These are phyloP conservation scores for Darevskia mixta DNA, from an alignment of 2,797 vertebrate genomes.

Conservation along the genomic window DNA sequence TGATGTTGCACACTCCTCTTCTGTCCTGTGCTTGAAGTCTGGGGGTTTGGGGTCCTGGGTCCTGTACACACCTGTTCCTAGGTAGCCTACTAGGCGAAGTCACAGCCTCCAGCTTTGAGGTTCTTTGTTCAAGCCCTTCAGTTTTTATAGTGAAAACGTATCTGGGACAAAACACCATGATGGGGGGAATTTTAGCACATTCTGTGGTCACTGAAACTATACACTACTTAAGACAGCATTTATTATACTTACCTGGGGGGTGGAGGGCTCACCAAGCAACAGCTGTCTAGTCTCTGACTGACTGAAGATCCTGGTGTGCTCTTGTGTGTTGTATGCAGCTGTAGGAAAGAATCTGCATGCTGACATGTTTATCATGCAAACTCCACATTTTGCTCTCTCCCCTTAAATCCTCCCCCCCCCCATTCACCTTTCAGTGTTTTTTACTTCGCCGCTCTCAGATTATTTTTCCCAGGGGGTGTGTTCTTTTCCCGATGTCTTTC, in stretches of 20 bases:
- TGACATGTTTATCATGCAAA: background rate
- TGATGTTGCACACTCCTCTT: background rate
- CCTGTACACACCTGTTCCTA: too few relatives aligned
- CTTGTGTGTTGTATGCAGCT: background rate
- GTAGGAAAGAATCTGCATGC: too few relatives aligned
- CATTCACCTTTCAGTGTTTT: background rate
- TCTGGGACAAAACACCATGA: background rate
- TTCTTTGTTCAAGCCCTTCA: background rate
- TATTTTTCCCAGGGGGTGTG: slow-evolving; percentile 39
- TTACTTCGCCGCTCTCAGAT: background rate
- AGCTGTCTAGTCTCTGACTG: background rate
- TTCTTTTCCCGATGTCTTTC: slow-evolving; percentile 68
- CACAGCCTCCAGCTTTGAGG: background rate
- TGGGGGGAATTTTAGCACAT: too few relatives aligned
- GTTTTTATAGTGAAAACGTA: background rate
- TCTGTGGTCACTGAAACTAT: background rate
- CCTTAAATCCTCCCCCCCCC: background rate
- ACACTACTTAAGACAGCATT: too few relatives aligned
- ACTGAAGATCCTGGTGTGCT: background rate
- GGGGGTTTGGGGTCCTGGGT: background rate
- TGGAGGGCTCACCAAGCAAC: background rate
- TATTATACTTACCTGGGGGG: background rate
- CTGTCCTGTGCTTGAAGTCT: background rate
- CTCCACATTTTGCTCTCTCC: background rate
- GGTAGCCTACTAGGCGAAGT: background rate